A percentile compares a stretch with the other conserved stretches of the same genome.
Evolutionary conservation across 2,888 invertebrate genomes (phyloP).

Genomic region (Oxyscelio sp.): DNA sequence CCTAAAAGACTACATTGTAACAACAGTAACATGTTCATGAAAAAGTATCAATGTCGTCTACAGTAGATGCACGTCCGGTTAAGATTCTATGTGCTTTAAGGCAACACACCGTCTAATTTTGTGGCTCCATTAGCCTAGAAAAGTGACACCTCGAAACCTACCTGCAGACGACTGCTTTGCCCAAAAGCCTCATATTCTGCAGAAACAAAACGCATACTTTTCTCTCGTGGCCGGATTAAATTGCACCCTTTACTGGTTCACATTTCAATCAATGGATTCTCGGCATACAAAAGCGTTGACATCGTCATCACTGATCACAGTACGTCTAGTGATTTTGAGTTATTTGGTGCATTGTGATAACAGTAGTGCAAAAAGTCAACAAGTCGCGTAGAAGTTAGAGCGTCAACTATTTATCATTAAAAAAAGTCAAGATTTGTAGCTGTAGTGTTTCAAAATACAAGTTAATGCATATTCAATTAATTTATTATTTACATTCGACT

Average conservation of each 20-base stretch:
- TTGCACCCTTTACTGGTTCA: slow-evolving; percentile 88
- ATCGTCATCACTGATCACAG: slow-evolving; percentile 74
- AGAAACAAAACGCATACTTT: slow-evolving; percentile 76
- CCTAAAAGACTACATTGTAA: too few relatives aligned
- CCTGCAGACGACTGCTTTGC: slow-evolving; percentile 48
- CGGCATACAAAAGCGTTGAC: slow-evolving; percentile 81
- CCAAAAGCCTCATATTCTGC: slow-evolving; percentile 66
- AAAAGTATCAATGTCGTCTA: slow-evolving; percentile 15
- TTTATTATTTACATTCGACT: too few relatives aligned
- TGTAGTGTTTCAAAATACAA: too few relatives aligned
- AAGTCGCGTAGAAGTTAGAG: too few relatives aligned
- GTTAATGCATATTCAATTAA: too few relatives aligned
- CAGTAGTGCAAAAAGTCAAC: slow-evolving; percentile 81
- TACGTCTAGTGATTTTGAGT: slow-evolving; percentile 64
- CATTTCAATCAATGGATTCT: too few relatives aligned
- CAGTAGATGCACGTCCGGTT: slow-evolving; percentile 23
- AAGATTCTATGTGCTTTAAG: slow-evolving; percentile 18
- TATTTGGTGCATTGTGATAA: slow-evolving; percentile 44
- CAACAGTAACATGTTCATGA: not conserved
- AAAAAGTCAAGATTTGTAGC: too few relatives aligned
- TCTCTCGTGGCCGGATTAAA: slow-evolving; percentile 81
- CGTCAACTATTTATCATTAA: too few relatives aligned
- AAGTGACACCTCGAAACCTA: slow-evolving; percentile 70
- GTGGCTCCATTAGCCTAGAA: slow-evolving; percentile 72
- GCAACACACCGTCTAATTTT: slow-evolving; percentile 42